Evolutionary conservation across 1,140 invertebrate species (phyloP).

Genomic region (Sipha flava): DNA sequence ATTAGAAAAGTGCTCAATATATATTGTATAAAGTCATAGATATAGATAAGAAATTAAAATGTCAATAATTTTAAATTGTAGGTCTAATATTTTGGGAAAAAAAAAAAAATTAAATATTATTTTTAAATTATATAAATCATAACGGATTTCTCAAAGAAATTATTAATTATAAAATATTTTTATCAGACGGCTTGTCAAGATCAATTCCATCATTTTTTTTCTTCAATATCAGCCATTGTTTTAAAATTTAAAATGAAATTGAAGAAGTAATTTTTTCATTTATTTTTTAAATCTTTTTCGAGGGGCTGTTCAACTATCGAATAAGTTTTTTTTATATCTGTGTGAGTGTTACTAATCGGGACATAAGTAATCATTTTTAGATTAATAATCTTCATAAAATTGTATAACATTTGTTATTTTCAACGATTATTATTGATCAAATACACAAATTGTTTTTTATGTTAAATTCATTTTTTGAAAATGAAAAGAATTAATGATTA

Average conservation of each 20-base stretch:
- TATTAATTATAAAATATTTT: neutral
- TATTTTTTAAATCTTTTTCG: too few species aligned
- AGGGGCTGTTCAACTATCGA: too few species aligned
- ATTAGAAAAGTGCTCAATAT: constrained; percentile 31
- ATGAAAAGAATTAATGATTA: too few species aligned
- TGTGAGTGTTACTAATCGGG: too few species aligned
- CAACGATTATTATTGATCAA: too few species aligned
- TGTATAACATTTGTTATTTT: too few species aligned
- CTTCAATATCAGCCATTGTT: neutral
- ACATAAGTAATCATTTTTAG: too few species aligned
- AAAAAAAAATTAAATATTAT: neutral
- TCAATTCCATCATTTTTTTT: neutral
- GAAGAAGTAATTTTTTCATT: too few species aligned
- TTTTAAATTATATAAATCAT: neutral
- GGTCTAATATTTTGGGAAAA: constrained; percentile 8
- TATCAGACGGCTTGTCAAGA: neutral
- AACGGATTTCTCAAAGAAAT: constrained; percentile 4
- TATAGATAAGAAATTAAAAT: neutral
- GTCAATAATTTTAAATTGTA: constrained; percentile 18
- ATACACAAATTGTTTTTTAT: too few species aligned
- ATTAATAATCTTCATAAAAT: too few species aligned
- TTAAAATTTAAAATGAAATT: neutral
- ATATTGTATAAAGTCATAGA: constrained; percentile 17
- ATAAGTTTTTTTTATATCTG: too few species aligned
- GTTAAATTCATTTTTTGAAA: too few species aligned